phyloP scores from a whole-genome alignment of 2,113 vertebrate species.

The Hippolais icterina region DNA sequence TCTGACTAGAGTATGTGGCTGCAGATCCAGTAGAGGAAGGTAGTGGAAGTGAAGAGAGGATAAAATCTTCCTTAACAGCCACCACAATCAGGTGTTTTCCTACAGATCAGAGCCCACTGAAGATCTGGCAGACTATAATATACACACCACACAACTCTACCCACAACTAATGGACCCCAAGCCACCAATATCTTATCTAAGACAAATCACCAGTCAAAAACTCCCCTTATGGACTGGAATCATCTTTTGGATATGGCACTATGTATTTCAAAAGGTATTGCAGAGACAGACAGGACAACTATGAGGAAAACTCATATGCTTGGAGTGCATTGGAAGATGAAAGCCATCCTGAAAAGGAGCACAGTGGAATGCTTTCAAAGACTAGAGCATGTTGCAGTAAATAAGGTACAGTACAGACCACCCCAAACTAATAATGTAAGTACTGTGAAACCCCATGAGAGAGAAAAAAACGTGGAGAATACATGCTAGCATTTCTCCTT shows the following conservation, averaged over 20 bases:
- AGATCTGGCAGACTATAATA: neutral
- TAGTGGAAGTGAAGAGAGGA: neutral
- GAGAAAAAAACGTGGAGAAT: neutral
- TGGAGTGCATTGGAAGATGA: constrained; percentile 20
- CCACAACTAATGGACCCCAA: neutral
- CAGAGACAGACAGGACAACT: neutral
- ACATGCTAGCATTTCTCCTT: neutral
- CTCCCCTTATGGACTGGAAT: neutral
- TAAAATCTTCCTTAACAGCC: neutral
- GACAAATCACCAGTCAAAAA: constrained; percentile 8
- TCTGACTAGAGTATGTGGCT: neutral
- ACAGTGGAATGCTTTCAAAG: neutral
- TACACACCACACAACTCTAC: neutral
- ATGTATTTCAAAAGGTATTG: neutral
- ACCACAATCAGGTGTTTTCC: neutral
- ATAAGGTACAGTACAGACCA: neutral
- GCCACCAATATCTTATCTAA: constrained; percentile 19
- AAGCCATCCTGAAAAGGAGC: neutral
- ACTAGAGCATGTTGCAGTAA: neutral
- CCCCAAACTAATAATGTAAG: neutral
- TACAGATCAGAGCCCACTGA: neutral
- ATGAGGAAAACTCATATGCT: neutral
- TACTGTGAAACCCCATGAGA: neutral
- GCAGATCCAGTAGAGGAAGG: neutral
- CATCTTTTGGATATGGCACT: neutral